These are phyloP conservation scores for Bimastos eiseni DNA, from an alignment of 2,888 invertebrate species.

Conservation along the genomic window DNA sequence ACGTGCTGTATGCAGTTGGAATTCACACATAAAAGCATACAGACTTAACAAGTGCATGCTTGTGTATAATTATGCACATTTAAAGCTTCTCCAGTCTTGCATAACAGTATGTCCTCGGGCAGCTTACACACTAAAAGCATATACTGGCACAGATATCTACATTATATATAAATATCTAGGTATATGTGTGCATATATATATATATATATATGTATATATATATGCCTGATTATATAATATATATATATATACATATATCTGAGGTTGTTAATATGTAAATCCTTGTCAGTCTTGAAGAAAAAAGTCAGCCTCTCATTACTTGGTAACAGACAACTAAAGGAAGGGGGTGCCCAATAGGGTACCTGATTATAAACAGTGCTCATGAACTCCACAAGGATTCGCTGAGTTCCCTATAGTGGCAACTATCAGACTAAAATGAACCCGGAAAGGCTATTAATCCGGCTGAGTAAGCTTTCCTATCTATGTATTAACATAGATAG, in stretches of 20 bases:
- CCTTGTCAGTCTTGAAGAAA: background rate
- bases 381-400: background rate
- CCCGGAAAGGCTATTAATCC: too few relatives aligned
- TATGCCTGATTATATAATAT: background rate
- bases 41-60: background rate
- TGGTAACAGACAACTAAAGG: background rate
- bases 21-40: background rate
- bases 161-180: too few relatives aligned
- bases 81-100: background rate
- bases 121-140: background rate
- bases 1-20: background rate
- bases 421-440: too few relatives aligned
- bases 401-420: too few relatives aligned
- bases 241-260: background rate
- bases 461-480: too few relatives aligned
- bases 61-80: background rate
- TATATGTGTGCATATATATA: background rate
- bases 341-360: background rate
- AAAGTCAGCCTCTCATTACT: background rate
- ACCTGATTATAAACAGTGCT: background rate
- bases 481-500: too few relatives aligned
- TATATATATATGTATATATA: background rate
- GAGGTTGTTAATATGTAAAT: background rate
- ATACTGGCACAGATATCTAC: background rate
- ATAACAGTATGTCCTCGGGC: background rate